phyloP scores from a whole-genome alignment of 2,113 vertebrate genomes.

The Psittacus erithacus region DNA sequence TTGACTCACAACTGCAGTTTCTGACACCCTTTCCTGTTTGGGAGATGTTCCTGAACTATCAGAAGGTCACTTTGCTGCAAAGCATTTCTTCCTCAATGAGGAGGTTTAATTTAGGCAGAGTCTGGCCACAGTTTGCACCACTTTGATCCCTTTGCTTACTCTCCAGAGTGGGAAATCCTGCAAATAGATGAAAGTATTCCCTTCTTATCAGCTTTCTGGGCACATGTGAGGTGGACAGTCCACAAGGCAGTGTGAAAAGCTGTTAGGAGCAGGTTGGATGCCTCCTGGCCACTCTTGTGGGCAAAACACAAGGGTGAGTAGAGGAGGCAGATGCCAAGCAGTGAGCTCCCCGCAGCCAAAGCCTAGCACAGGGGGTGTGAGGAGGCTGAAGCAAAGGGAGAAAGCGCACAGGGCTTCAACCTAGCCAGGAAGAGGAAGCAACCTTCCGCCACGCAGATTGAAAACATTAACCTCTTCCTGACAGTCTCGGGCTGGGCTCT shows the following conservation, averaged over 20 bases:
- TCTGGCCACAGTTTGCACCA: neutral
- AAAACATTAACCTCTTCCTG: neutral
- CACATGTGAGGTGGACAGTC: neutral
- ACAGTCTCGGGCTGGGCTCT: neutral
- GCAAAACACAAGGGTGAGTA: neutral
- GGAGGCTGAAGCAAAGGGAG: neutral
- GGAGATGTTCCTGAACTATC: neutral
- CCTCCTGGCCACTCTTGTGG: neutral
- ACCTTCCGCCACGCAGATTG: neutral
- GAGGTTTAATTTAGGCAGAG: neutral
- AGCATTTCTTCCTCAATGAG: neutral
- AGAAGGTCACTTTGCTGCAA: slow-evolving; percentile 5
- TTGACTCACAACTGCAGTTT: neutral
- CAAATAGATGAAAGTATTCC: neutral
- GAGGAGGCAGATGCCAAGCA: neutral
- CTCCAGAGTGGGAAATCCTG: neutral
- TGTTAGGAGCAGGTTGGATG: neutral
- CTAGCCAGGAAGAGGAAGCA: neutral
- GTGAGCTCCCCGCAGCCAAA: neutral
- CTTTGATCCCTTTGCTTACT: neutral
- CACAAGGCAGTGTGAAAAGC: neutral
- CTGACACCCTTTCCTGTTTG: neutral
- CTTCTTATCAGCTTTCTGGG: neutral
- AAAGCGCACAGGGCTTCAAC: neutral
- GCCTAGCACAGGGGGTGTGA: neutral